These are phyloP conservation scores for Hypomecis atomaria DNA, from an alignment of 2,888 invertebrate species.

Conservation along the genomic window DNA sequence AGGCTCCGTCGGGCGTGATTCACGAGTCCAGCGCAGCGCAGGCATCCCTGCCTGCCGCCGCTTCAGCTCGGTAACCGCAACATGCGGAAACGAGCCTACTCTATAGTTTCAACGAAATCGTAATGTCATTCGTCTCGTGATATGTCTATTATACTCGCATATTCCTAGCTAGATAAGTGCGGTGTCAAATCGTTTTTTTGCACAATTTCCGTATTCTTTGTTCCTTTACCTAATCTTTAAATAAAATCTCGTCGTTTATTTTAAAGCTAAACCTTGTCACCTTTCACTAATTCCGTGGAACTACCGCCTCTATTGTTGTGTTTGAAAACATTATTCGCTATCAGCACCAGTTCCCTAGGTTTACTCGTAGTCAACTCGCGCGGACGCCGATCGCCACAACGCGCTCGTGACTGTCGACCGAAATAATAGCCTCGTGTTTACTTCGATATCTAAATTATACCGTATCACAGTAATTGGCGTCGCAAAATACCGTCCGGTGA, in stretches of 20 bases:
- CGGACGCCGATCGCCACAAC: no score
- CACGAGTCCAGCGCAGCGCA: no score
- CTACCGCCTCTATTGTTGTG: neutral
- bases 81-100: neutral
- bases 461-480: neutral
- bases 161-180: neutral
- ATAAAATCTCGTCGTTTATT: constrained; percentile 24
- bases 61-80: no score
- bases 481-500: neutral
- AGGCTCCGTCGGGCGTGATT: no score
- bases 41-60: no score
- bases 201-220: constrained; percentile 18
- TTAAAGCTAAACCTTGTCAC: constrained; percentile 24
- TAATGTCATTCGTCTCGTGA: neutral
- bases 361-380: no score
- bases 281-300: constrained; percentile 26
- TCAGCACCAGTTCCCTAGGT: neutral
- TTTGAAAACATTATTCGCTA: constrained; percentile 10
- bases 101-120: neutral
- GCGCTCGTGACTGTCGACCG: neutral
- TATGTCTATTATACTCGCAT: neutral
- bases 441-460: neutral
- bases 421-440: neutral
- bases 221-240: constrained; percentile 22
- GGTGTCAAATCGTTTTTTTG: constrained; percentile 10